Base-by-base conservation (phyloP, 1,140 invertebrate species). In the Apis mellifera region DNA sequence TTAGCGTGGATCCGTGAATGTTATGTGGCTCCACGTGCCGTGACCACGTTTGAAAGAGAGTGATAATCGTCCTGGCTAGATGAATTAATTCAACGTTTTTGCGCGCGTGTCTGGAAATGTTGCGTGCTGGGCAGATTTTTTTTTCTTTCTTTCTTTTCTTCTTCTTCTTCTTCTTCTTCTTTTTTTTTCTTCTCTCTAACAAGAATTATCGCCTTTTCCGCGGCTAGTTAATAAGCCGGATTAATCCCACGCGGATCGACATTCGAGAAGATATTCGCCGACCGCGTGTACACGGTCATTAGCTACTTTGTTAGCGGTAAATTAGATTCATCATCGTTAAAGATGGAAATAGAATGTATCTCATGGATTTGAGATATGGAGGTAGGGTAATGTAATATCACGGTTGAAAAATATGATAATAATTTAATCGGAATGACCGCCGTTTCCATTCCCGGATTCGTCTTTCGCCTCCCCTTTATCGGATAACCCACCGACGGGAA, bases 1-100 rank as follows among this genome's bases (percentile, higher is more conserved):
- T 80, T 66, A 62, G 42, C 32, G 52, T 76, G 55, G 60, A 76
- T 78, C 71, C 42, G 57, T 42, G 32, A 64, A 26, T 68, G 17
- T 65, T 70, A 5, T n/a, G 42, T 19, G 12, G 12, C 50, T 17
- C 23, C n/a, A 26, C 50, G 66, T 50, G 17, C 42, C 66, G 23
- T 55, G 65, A 17, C 48, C 21, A 12, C 15, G 48, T 42, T 32
- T 52, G 48, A 69, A 69, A 69, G 66, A n/a, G 48, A 69, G 9
- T 48, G 42, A n/a, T 69, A 52, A 23, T 23, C 66, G 42, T 23
- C 7, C 42, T 11, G 7, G n/a, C 66, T 69, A 69, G 66, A 50
- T 69, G 66, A 69, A 69, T 69, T n/a, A 48, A 69, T 23, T 69
- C 66, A 50, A 9, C 62, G 62, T 65, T 65, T 69, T 52, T 69